Conservation (phyloP, 1,140 invertebrate genomes). For the Drosophila watanabei region DNA sequence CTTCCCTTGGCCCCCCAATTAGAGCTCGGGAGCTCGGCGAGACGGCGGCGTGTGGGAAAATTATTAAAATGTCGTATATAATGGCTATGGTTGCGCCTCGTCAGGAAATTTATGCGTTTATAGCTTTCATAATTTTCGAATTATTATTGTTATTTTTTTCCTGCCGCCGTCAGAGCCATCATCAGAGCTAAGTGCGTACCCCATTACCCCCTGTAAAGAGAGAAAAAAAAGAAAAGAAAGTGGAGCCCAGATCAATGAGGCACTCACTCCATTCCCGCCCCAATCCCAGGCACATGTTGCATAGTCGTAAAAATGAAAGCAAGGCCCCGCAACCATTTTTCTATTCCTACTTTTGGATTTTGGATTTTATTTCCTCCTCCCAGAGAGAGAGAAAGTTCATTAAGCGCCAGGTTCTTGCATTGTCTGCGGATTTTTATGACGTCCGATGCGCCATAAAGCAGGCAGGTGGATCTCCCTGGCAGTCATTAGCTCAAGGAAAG, state of each 20-base stretch:
- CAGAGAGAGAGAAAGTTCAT: slow-evolving; percentile 38
- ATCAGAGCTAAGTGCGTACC: slow-evolving; percentile 70
- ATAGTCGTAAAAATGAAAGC: slow-evolving; percentile 46
- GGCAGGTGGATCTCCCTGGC: slow-evolving; percentile 25
- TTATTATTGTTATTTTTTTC: slow-evolving; percentile 79
- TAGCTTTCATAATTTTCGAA: slow-evolving; percentile 83
- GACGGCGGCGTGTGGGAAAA: slow-evolving; percentile 77
- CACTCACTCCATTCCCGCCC: neutral
- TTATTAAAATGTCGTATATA: slow-evolving; percentile 85
- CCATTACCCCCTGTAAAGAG: slow-evolving; percentile 34
- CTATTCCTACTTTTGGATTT: slow-evolving; percentile 11
- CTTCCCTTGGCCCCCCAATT: slow-evolving; percentile 3
- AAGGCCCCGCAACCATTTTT: slow-evolving; percentile 10
- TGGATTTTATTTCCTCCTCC: slow-evolving; percentile 9
- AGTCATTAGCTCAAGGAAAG: slow-evolving; percentile 23
- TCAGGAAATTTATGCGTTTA: slow-evolving; percentile 79
- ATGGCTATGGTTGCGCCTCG: slow-evolving; percentile 65
- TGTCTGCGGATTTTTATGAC: slow-evolving; percentile 50
- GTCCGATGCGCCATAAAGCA: slow-evolving; percentile 47
- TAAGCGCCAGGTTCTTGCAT: slow-evolving; percentile 28
- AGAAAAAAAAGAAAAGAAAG: neutral
- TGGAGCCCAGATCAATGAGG: slow-evolving; percentile 46
- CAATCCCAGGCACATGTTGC: slow-evolving; percentile 48
- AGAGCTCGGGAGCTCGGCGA: slow-evolving; percentile 41
- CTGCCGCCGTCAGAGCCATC: slow-evolving; percentile 38